Conservation (phyloP, 2,113 vertebrate genomes). For the Paratilapia polleni region DNA sequence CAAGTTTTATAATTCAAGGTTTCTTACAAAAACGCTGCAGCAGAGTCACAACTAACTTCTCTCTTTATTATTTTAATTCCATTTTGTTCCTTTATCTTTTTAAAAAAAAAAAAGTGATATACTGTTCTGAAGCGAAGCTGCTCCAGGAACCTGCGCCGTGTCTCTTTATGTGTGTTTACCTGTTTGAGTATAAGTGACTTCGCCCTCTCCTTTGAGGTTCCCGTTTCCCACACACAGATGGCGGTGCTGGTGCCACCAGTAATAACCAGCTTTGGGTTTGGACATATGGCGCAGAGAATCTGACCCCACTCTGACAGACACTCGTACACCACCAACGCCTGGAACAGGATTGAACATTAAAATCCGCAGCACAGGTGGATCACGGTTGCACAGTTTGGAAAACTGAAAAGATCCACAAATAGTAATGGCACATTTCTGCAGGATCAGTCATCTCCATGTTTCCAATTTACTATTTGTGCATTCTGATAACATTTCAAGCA, state of each 20-base stretch:
- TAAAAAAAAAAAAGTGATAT: no score
- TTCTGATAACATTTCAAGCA: not conserved
- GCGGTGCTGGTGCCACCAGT: constrained; percentile 94
- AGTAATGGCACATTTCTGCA: not conserved
- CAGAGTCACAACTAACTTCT: no score
- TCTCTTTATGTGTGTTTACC: constrained; percentile 75
- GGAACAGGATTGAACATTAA: not conserved
- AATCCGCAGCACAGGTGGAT: accelerated
- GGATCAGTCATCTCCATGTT: accelerated
- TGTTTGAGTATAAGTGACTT: constrained; percentile 93
- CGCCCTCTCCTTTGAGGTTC: constrained; percentile 92
- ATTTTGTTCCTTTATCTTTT: no score
- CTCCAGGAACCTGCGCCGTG: accelerated
- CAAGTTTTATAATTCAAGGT: not conserved
- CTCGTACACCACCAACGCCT: constrained; percentile 96
- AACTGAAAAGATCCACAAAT: not conserved
- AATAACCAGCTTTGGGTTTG: constrained; percentile 93
- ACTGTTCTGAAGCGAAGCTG: not conserved
- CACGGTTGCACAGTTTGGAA: not conserved
- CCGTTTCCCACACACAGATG: constrained; percentile 97
- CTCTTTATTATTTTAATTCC: no score
- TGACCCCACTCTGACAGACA: constrained; percentile 97
- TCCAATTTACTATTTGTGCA: not conserved
- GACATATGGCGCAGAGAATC: constrained; percentile 94
- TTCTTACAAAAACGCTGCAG: no score